Evolutionary conservation across 2,888 invertebrate species (phyloP), one percentile per base, ranked within the genome.

Genomic region (Disparrhopalites patrizii): DNA sequence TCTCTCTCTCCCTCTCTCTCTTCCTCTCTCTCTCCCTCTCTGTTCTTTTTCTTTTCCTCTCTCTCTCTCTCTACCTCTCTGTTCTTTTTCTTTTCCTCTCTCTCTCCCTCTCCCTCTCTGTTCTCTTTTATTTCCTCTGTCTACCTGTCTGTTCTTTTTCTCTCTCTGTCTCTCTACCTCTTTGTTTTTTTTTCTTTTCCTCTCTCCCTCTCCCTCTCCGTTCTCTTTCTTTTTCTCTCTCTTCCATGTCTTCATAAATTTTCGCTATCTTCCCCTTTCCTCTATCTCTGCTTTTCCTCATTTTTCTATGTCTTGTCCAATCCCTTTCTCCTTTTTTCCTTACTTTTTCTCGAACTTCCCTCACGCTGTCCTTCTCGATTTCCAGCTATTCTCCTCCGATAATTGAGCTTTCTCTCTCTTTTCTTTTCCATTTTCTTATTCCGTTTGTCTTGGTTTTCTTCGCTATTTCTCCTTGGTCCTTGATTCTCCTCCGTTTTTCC

Each of bases 101-200:
- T 51, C 51, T 43, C 47, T 43, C 47, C 20, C n/a, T 43, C 47
- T 43, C 47, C 20, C 47, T 43, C 47, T 43, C 47, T 43, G 5
- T 43, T 20, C n/a, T 20, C 5, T 43, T 15, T 43, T 20, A 15
- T 43, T 43, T 15, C 18, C 43, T 20, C 18, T 43, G 43, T 18
- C 18, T 43, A 20, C 20, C 18, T n/a, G 43, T 43, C 18, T n/a
- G n/a, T n/a, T n/a, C n/a, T n/a, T n/a, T n/a, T n/a, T n/a, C n/a
- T n/a, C n/a, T 52, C 31, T 3, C 31, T 52, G 52, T 31, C 28
- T 31, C 31, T 30, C 52, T 52, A 52, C 52, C 31, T 52, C 31
- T 52, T 52, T 27, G 3, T 3, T 28, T 28, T 18, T 51, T 23
- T 23, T 51, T 51, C 25, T 23, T 27, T 10, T 18, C 7, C 28